Conservation (phyloP, 2,888 invertebrate species). For the Drosophila silvestris region DNA sequence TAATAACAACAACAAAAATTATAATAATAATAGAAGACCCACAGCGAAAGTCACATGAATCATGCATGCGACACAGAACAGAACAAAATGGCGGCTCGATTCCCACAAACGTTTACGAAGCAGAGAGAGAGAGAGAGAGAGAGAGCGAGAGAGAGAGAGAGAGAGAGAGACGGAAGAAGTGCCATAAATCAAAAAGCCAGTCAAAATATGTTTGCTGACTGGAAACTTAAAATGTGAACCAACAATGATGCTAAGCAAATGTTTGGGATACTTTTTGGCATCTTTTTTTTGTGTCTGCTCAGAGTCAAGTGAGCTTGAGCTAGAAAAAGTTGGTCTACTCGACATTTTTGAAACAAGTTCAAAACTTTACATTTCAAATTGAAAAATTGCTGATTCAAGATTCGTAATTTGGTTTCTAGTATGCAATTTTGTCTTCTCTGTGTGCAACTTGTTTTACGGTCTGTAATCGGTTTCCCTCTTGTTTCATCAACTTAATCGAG, state of each 20-base stretch:
- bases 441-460: background rate
- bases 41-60: slow-evolving; percentile 63
- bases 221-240: slow-evolving; percentile 34
- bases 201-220: slow-evolving; percentile 73
- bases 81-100: slow-evolving; percentile 51
- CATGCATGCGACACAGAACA: slow-evolving; percentile 71
- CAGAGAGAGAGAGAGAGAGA: slow-evolving; percentile 1
- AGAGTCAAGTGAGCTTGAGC: background rate
- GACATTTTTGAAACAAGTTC: background rate
- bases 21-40: slow-evolving; percentile 20
- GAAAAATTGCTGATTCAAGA: background rate
- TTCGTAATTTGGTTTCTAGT: background rate
- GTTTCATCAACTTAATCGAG: background rate
- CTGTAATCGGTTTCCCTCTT: background rate
- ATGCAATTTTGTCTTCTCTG: background rate
- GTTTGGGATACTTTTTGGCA: background rate
- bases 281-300: background rate
- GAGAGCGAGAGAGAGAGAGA: background rate
- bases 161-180: slow-evolving; percentile 1
- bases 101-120: slow-evolving; percentile 9
- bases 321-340: background rate
- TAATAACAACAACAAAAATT: slow-evolving; percentile 10
- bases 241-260: slow-evolving; percentile 8
- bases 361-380: background rate
- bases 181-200: slow-evolving; percentile 73